Evolutionary conservation across 2,888 invertebrate species (phyloP), one percentile per base, ranked within the genome.

Genomic region (Drosophila acutilabella): DNA sequence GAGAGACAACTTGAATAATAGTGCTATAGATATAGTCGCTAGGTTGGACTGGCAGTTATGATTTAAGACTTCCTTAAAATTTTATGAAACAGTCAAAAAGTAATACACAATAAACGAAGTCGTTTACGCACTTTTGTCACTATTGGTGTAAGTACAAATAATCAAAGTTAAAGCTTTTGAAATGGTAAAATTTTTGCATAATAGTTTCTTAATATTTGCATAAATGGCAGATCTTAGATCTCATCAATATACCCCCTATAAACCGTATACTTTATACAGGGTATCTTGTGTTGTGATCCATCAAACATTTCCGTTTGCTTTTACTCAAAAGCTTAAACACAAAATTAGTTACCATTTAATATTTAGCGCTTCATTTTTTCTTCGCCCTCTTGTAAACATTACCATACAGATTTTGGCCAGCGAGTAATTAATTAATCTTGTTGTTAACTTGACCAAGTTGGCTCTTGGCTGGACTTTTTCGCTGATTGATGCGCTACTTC

Each of bases 341-440:
- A 56, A 69, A 62, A 74, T 70, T 72, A 70, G 57, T 69, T 71
- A 50, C 44, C 78, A 70, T 76, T 72, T 73, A 54, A 68, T 64
- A 56, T 70, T 80, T 78, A 23, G 51, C 52, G 64, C 61, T 65
- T 76, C 51, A 78, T 73, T 82, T 71, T 59, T 61, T 56, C 41
- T 58, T 13, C 48, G 36, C 36, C 18, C 30, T 7, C 4, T 36
- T 42, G 41, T 26, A 38, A 33, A 57, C 16, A 45, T 8, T 26
- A 23, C 38, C 18, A 45, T 60, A 54, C 42, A 58, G 8, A 30
- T 69, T 77, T 74, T 64, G 18, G 16, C 10, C 44, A 73, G 67
- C 64, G 13, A 61, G 64, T 58, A 71, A 83, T 83, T 77, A 82
- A 88, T 78, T 78, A 74, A 78, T 74, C 74, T 64, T 60, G 68